Percentiles rank a stretch among this genome's conserved stretches.
Conservation (phyloP, 2,888 invertebrate species). For the Melieria picta region DNA sequence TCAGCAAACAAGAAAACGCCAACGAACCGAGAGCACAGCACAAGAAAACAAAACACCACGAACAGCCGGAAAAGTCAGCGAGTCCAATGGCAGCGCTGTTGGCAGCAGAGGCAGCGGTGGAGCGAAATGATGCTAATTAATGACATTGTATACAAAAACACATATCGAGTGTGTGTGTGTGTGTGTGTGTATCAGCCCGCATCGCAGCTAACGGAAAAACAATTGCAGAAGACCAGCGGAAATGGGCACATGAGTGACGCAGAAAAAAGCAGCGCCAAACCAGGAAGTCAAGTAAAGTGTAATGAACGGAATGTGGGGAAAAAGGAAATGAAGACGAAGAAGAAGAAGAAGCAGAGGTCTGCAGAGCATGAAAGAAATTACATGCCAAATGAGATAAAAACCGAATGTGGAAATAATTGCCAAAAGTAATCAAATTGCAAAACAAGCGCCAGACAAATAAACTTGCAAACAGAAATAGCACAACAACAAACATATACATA, state of each 20-base stretch:
- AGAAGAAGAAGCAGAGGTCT: slow-evolving; percentile 7
- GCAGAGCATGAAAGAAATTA: slow-evolving; percentile 7
- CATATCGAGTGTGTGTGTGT: not conserved
- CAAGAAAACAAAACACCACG: too few relatives aligned
- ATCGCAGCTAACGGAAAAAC: not conserved
- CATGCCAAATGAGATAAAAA: slow-evolving; percentile 32
- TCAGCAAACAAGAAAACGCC: slow-evolving; percentile 16
- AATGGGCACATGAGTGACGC: not conserved
- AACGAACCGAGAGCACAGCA: not conserved
- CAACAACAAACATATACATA: not conserved
- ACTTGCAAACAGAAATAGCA: not conserved
- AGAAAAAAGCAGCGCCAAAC: not conserved
- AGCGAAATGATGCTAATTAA: slow-evolving; percentile 36
- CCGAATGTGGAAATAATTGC: slow-evolving; percentile 40
- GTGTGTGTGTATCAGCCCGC: not conserved
- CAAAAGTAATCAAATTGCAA: slow-evolving; percentile 34
- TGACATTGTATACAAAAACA: slow-evolving; percentile 21
- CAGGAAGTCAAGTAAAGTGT: not conserved
- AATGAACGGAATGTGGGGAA: not conserved
- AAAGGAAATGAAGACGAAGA: slow-evolving; percentile 10
- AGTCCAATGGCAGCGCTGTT: too few relatives aligned
- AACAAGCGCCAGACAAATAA: not conserved
- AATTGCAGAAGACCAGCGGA: not conserved
- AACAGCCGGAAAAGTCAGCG: too few relatives aligned
- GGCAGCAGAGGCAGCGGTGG: too few relatives aligned